Base-by-base conservation (phyloP, 1,140 invertebrate genomes). In the Drosophila parvula region DNA sequence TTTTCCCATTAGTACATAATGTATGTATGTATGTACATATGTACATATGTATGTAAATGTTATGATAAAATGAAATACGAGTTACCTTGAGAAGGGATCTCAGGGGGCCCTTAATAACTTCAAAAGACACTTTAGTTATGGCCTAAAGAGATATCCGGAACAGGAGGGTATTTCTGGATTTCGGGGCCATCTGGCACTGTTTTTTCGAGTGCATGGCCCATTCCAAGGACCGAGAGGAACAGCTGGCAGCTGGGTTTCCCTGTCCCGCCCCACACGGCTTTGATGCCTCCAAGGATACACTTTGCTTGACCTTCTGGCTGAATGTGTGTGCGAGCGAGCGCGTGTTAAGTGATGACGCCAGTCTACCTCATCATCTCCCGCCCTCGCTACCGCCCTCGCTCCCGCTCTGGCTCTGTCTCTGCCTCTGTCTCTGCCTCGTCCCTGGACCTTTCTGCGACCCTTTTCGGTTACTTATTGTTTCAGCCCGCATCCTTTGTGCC, bases 281-380 rank as follows among this genome's bases (percentile, higher is more conserved):
- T 77, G 81, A 83, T 84, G 70, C 59, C 73, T 69, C 34, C 81
- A 83, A 84, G 81, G 81, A 83, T 80, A 83, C 81, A 83, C 78
- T 83, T 85, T 74, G 79, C 81, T 83, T 83, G 81, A 83, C 81
- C 81, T 83, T 84, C 61, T 73, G 53, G 41, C 57, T 68, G 55
- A 27, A 16, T 32, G 22, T 38, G 41, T 40, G 64, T 55, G 57
- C 47, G 40, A 11, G 74, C 11, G 68, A 48, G 70, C 75, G 63
- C 70, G 74, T 83, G 81, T 84, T 83, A 83, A 83, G 85, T 83
- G 81, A 83, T 83, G 81, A 80, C 81, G 81, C 65, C 59, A 43
- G 56, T 45, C 41, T 50, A 61, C 68, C 61, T 32, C 53, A 28
- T 8, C 44, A 18, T 7, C 32, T 27, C n/a, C 14, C 7, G 27